These are phyloP conservation scores for Biston stratarius DNA, from an alignment of 2,888 invertebrate genomes.

Conservation along the genomic window DNA sequence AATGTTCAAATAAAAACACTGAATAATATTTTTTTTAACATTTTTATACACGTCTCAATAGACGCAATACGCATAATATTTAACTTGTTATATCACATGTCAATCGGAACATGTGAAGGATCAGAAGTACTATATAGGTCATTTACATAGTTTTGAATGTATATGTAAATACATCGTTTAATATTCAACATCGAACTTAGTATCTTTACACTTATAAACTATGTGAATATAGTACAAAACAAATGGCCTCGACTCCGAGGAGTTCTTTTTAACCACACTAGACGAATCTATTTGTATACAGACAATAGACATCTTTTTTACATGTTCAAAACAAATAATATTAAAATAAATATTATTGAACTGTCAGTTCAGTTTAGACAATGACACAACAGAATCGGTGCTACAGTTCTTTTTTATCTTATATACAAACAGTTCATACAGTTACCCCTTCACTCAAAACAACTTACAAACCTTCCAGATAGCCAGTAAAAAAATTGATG, in stretches of 20 bases:
- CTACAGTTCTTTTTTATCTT: neutral
- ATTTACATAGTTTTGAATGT: no score
- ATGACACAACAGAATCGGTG: neutral
- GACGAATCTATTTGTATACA: no score
- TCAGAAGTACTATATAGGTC: no score
- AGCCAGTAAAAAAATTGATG: neutral
- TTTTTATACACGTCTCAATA: no score
- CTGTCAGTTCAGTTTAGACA: neutral
- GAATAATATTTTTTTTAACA: no score
- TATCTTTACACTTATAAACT: neutral
- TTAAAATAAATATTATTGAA: neutral
- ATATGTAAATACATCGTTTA: neutral
- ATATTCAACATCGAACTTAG: neutral
- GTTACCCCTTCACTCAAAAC: neutral
- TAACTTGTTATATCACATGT: no score
- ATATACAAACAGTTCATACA: neutral
- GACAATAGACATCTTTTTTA: no score
- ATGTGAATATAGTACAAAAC: neutral
- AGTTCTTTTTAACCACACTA: no score
- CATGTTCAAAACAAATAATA: no score
- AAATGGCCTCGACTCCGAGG: neutral
- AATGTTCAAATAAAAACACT: no score
- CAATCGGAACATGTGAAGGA: no score
- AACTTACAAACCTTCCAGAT: neutral
- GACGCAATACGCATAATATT: no score